Base-by-base conservation (phyloP, 2,797 vertebrate genomes). In the Margarornis squamiger region DNA sequence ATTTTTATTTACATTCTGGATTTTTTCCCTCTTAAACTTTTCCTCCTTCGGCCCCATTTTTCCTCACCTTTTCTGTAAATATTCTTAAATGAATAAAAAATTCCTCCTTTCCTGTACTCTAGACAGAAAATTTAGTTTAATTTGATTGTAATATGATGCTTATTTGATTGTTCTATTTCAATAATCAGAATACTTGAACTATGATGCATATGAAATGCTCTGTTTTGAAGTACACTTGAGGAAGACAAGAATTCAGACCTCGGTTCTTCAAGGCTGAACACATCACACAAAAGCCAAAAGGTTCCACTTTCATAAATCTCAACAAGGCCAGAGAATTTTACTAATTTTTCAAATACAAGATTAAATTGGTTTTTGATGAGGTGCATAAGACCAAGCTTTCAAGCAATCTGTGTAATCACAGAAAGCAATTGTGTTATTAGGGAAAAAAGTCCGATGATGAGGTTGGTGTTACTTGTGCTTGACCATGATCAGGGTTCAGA, bases 141-240 rank as follows among this genome's bases (percentile, higher is more conserved):
- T 66, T 73, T 52, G 4, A 54, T 72, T 89, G 3, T 79, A 87
- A 87, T 51, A 24, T 75, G 30, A 62, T 75, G 17, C 6, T 15
- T 85, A 63, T 51, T 84, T 89, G 39, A 79, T 72, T 95, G 81
- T 85, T 87, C 55, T 82, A 39, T 79, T 95, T 76, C 72, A 73
- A 13, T 66, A 76, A 51, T 93, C 51, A 74, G 12, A 3, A 13
- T 74, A 24, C 61, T 88, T 88, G 61, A 95, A 93, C 57, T 83
- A 26, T 90, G 51, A 63, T 71, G 39, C 32, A 59, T 45, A 55
- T 63, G 36, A 38, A 77, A 7, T 62, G 15, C 36, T 94, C 51
- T 93, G 14, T 38, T 91, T 78, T 94, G 61, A 91, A 95, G 82
- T 46, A 77, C 32, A 36, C 88, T 95, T 80, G 48, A 88, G 30